Conservation (phyloP, 1,140 invertebrate species). For the Lucilia cuprina region DNA sequence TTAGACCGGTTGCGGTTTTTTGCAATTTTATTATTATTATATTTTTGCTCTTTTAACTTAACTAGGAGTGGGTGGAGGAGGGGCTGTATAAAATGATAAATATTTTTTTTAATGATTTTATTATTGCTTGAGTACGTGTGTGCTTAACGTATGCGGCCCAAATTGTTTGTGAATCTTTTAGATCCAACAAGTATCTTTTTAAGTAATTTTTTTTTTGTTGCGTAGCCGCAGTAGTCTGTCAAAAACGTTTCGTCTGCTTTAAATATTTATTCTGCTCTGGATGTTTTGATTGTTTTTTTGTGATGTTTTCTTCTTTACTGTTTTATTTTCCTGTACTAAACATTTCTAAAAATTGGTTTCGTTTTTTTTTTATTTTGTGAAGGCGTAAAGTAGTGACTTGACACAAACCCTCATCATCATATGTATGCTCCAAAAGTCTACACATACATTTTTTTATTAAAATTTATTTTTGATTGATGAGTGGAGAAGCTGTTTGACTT, state of each 20-base stretch:
- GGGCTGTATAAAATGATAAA: constrained; percentile 16
- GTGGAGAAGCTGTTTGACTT: background rate
- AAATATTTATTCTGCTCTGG: background rate
- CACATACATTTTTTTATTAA: background rate
- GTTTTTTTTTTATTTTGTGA: background rate
- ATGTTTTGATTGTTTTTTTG: background rate
- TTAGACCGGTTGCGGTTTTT: constrained; percentile 30
- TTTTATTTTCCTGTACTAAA: background rate
- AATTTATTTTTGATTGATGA: background rate
- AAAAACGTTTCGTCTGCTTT: background rate
- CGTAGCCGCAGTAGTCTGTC: background rate
- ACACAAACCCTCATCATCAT: background rate
- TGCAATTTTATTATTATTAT: constrained; percentile 2
- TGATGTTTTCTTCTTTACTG: background rate
- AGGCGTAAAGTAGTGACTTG: constrained; percentile 9
- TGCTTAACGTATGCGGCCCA: constrained; percentile 18
- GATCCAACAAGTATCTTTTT: constrained; percentile 31
- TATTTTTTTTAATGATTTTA: background rate
- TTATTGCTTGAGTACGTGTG: constrained; percentile 6
- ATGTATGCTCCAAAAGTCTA: background rate
- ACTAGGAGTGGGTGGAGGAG: background rate
- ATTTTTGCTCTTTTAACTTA: background rate
- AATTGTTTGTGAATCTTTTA: constrained; percentile 26
- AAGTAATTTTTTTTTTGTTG: constrained; percentile 16
- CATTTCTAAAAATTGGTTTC: background rate